A percentile compares a stretch with the other conserved stretches of the same genome.
These are phyloP conservation scores for Stenodera caucasica DNA, from an alignment of 2,888 invertebrate genomes.

Conservation along the genomic window DNA sequence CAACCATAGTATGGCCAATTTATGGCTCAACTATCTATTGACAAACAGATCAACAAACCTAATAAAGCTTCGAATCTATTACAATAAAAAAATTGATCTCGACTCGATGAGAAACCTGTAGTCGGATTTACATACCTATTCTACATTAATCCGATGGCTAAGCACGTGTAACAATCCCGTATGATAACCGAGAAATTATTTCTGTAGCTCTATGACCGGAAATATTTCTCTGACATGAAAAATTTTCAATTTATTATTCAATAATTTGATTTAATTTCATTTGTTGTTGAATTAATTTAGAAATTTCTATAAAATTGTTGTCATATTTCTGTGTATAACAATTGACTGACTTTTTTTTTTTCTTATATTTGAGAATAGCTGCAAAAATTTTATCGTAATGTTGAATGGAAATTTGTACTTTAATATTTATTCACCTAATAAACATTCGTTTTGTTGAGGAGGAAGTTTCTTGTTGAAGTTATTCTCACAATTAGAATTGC, in stretches of 20 bases:
- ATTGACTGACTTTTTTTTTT: too few species aligned
- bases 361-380: too few species aligned
- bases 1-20: background rate
- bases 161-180: slow-evolving; percentile 42
- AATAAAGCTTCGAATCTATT: background rate
- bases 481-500: background rate
- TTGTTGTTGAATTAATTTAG: too few species aligned
- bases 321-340: too few species aligned
- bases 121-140: slow-evolving; percentile 30
- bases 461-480: background rate
- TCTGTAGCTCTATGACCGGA: slow-evolving; percentile 47
- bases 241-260: background rate
- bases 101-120: too few species aligned
- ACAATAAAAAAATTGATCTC: too few species aligned
- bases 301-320: too few species aligned
- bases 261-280: too few species aligned
- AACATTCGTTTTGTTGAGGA: background rate
- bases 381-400: background rate
- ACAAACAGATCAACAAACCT: background rate
- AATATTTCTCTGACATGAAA: slow-evolving; percentile 39
- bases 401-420: background rate
- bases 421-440: background rate
- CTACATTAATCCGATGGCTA: slow-evolving; percentile 44
- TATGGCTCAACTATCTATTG: background rate
- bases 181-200: slow-evolving; percentile 42